Evolutionary conservation across 2,113 vertebrate species (phyloP).

Genomic region (Chelonoidis abingdonii): DNA sequence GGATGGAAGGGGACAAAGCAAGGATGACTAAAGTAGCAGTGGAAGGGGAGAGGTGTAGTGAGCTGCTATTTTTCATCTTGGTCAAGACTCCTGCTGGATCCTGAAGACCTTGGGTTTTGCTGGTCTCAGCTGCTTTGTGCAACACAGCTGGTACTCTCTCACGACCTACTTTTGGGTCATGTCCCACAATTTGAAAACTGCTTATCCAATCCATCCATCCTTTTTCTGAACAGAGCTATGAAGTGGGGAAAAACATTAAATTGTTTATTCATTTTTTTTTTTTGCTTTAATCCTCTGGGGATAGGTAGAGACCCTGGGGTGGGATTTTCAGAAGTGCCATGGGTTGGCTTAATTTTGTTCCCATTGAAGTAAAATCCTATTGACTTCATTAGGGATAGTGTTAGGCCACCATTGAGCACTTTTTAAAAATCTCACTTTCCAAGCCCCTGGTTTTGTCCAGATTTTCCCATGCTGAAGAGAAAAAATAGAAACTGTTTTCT

Average conservation of each 20-base stretch:
- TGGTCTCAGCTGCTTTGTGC: rapidly evolving
- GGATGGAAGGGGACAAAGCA: not conserved
- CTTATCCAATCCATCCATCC: rapidly evolving
- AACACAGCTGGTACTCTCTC: rapidly evolving
- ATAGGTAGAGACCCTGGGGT: rapidly evolving
- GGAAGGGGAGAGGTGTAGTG: not conserved
- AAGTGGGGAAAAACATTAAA: not conserved
- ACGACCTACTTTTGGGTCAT: not conserved
- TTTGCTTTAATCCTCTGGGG: not conserved
- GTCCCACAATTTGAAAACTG: rapidly evolving
- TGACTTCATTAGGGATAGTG: not conserved
- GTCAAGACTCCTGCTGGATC: not conserved
- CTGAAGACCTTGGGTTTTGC: not conserved
- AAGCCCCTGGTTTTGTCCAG: not conserved
- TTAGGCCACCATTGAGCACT: not conserved
- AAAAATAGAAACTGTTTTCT: not conserved
- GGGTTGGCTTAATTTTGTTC: not conserved
- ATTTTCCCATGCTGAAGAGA: not conserved
- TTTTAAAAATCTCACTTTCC: not conserved
- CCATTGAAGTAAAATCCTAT: not conserved
- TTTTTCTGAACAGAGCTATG: not conserved
- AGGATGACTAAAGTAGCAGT: not conserved
- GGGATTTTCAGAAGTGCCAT: not conserved
- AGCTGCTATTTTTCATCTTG: not conserved
- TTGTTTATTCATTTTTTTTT: rapidly evolving